Base-by-base conservation (phyloP, 2,113 vertebrate genomes). In the Passerina amoena region DNA sequence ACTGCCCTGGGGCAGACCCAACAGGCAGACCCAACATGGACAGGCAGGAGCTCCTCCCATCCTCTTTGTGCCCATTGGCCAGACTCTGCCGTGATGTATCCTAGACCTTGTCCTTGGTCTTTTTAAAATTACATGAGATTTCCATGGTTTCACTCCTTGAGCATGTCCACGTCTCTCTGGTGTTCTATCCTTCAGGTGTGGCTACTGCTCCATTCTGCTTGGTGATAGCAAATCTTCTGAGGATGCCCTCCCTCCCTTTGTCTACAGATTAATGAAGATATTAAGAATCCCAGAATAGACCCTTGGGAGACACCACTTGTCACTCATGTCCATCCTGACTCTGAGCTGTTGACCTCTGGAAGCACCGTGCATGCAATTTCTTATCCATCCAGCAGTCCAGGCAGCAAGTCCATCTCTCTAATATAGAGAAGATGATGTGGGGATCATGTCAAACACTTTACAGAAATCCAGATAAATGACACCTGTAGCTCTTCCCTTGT, bases 341-440 rank as follows among this genome's bases (percentile, higher is more conserved):
- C 28, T 53, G 19, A 64, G 24, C 19, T 17, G 4, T 35, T 64
- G 19, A 9, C 14, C 20, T 65, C 48, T 53, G 38, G 24, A 53
- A 30, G 25, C 0, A n/a, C 31, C 1, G 0, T 44, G 9, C 9
- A 5, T 19, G 11, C 24, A 28, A 18, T 44, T 79, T 30, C 31
- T 64, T 53, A 79, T 30, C 31, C 48, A 30, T 53, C 24, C 31
- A 18, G 18, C 11, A 35, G 48, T 44, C 24, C 24, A n/a, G 18
- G 37, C 37, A 42, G 14, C n/a, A 38, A 48, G 37, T 24, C 42
- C 19, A 13, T 59, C 40, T n/a, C 37, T 53, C 33, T 76, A 31
- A 7, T 60, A 37, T 11, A 19, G 12, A 19, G 20, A n/a, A 31
- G 37, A 27, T 30, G 11, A 23, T 51, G 8, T 22, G 23, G 37